phyloP scores from a whole-genome alignment of 2,888 invertebrate genomes.

The Electrophaes corylata region DNA sequence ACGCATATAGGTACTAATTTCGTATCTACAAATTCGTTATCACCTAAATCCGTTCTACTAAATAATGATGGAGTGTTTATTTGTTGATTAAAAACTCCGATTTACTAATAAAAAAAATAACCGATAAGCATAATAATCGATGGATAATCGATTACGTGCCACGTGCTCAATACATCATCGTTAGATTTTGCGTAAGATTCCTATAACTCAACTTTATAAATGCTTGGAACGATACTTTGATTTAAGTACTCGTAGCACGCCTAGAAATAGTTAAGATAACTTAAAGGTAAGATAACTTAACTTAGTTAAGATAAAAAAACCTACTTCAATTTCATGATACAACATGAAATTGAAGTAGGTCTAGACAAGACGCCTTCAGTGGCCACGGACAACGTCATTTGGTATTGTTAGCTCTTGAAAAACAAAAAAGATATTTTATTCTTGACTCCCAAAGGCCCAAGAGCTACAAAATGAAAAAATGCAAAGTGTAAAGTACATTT shows the following conservation, averaged over 20 bases:
- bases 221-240: not conserved
- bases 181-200: not conserved
- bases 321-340: too few relatives aligned
- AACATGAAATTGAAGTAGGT: too few relatives aligned
- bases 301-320: too few relatives aligned
- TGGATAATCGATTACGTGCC: not conserved
- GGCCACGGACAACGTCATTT: too few relatives aligned
- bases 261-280: not conserved
- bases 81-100: slow-evolving; percentile 22
- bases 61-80: slow-evolving; percentile 25
- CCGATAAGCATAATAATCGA: slow-evolving; percentile 5
- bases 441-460: not conserved
- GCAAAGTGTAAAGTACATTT: too few relatives aligned
- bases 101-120: slow-evolving; percentile 25
- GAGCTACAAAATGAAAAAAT: too few relatives aligned
- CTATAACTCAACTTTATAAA: not conserved
- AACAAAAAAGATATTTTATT: too few relatives aligned
- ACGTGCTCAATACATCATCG: not conserved
- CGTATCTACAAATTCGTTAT: slow-evolving; percentile 6
- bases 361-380: too few relatives aligned
- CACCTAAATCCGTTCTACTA: slow-evolving; percentile 10
- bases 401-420: too few relatives aligned
- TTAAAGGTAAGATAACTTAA: not conserved
- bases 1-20: not conserved
- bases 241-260: too few relatives aligned